A percentile compares a stretch with the other conserved stretches of the same genome.
phyloP scores from a whole-genome alignment of 1,140 invertebrate species.

The Platorchestia sp. region DNA sequence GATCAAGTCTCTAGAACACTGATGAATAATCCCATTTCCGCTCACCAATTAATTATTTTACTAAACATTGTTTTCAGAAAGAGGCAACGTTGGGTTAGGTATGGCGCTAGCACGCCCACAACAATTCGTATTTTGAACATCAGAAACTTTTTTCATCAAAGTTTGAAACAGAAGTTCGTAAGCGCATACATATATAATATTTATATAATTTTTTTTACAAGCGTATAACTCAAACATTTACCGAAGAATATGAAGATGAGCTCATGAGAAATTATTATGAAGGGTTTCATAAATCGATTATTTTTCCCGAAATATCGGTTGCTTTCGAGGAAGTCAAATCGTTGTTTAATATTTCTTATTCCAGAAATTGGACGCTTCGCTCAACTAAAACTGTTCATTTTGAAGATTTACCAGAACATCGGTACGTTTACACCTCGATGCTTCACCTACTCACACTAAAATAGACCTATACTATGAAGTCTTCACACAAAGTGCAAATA shows the following conservation, averaged over 20 bases:
- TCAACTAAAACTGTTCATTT: not conserved
- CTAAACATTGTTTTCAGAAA: not conserved
- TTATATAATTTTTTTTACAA: not conserved
- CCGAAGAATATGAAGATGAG: not conserved
- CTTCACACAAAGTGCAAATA: not conserved
- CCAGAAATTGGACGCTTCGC: not conserved
- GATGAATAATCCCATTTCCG: not conserved
- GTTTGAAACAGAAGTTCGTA: not conserved
- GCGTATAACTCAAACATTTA: not conserved
- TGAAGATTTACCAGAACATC: not conserved
- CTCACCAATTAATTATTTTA: not conserved
- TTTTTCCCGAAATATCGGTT: not conserved
- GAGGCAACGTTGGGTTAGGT: not conserved
- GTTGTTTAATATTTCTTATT: not conserved
- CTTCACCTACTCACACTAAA: not conserved
- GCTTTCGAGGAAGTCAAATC: not conserved
- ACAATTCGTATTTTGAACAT: not conserved
- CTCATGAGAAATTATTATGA: not conserved
- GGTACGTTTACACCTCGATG: not conserved
- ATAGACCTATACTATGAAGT: not conserved
- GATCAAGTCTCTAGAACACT: not conserved
- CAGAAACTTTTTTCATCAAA: not conserved
- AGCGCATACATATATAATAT: not conserved
- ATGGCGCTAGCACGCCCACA: not conserved
- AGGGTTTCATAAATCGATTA: not conserved